phyloP scores from a whole-genome alignment of 2,888 invertebrate genomes.

The Nematopogon swammerdamellus region DNA sequence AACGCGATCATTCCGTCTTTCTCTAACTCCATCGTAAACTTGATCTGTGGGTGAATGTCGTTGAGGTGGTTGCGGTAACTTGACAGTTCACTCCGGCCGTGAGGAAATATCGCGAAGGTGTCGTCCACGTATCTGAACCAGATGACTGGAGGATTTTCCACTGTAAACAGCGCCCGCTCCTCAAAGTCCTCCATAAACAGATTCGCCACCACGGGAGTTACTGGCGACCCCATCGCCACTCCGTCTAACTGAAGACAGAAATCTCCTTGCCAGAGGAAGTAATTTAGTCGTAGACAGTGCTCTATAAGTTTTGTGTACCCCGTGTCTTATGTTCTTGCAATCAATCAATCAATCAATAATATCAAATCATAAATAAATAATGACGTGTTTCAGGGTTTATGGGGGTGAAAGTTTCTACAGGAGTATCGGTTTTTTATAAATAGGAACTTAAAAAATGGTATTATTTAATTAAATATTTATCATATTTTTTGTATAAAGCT shows the following conservation, averaged over 20 bases:
- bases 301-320: too few species aligned
- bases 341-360: too few species aligned
- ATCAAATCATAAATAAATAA: too few species aligned
- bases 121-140: not conserved
- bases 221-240: not conserved
- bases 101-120: not conserved
- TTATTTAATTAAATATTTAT: too few species aligned
- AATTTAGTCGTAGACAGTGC: too few species aligned
- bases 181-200: not conserved
- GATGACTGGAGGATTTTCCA: not conserved
- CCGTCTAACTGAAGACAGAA: not conserved
- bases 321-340: too few species aligned
- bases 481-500: too few species aligned
- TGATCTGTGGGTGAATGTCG: slow-evolving; percentile 6
- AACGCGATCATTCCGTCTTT: slow-evolving; percentile 1
- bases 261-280: too few species aligned
- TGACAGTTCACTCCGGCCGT: not conserved
- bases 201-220: not conserved
- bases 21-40: slow-evolving; percentile 13
- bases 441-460: too few species aligned
- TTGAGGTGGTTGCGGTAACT: slow-evolving; percentile 9
- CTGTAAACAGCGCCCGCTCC: not conserved
- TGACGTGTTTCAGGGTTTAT: too few species aligned
- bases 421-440: too few species aligned
- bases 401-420: too few species aligned